Conservation (phyloP, 2,797 vertebrate species). For the Xiphophorus birchmanni region DNA sequence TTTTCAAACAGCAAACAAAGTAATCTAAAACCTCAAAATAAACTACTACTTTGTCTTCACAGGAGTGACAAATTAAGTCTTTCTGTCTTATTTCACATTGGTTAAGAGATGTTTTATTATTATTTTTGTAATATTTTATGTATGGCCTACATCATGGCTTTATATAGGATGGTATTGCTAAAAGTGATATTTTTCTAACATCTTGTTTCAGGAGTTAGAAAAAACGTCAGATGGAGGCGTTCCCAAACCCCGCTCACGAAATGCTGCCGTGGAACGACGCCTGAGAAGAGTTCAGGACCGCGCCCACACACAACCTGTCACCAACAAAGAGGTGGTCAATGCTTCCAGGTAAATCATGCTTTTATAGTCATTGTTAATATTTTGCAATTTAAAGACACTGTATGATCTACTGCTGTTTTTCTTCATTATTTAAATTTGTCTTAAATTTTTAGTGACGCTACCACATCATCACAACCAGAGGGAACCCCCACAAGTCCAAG, state of each 20-base stretch:
- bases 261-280: conserved; percentile 88
- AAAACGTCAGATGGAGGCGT: conserved; percentile 84
- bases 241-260: conserved; percentile 89
- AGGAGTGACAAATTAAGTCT: background rate
- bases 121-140: background rate
- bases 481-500: conserved; percentile 80
- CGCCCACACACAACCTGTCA: conserved; percentile 93
- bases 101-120: background rate
- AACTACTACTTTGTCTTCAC: background rate
- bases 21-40: background rate
- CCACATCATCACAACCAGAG: conserved; percentile 81
- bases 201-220: conserved; percentile 89
- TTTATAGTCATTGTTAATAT: background rate
- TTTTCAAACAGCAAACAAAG: background rate
- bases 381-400: background rate
- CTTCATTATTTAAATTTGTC: background rate
- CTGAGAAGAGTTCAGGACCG: conserved; percentile 91
- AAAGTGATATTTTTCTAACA: background rate
- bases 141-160: background rate
- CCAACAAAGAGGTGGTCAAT: conserved; percentile 90
- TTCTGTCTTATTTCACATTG: background rate
- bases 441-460: conserved; percentile 81
- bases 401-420: background rate
- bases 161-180: background rate
- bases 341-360: conserved; percentile 85